These are phyloP conservation scores for Danio kyathit DNA, from an alignment of 2,797 vertebrate genomes.

Conservation along the genomic window DNA sequence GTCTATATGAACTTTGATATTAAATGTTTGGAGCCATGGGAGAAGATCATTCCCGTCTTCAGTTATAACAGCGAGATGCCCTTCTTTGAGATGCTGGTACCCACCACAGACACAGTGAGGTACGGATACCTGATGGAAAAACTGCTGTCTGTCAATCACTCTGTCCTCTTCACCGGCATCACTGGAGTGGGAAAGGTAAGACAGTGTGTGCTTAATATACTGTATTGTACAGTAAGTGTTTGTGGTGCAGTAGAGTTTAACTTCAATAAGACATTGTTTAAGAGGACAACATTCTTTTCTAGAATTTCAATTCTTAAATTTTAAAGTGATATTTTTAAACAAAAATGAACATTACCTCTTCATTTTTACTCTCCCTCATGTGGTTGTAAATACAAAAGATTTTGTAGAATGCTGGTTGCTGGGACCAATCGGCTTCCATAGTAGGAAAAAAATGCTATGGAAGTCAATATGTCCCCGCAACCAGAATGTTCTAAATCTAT, in stretches of 20 bases:
- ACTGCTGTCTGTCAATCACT: constrained; percentile 83
- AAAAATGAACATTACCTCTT: too few relatives aligned
- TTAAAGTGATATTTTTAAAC: too few relatives aligned
- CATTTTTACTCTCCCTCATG: too few relatives aligned
- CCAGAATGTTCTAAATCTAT: too few relatives aligned
- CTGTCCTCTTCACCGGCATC: constrained; percentile 86
- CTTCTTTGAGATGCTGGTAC: constrained; percentile 91
- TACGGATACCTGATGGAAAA: constrained; percentile 91
- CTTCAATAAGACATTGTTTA: too few relatives aligned
- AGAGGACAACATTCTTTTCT: too few relatives aligned
- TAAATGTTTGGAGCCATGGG: constrained; percentile 83
- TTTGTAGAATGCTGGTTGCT: too few relatives aligned
- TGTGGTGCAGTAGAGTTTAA: neutral
- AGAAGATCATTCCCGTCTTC: constrained; percentile 84
- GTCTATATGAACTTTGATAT: constrained; percentile 84
- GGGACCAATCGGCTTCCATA: too few relatives aligned
- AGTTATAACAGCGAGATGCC: constrained; percentile 80
- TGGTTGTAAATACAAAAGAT: too few relatives aligned
- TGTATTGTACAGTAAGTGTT: constrained; percentile 3
- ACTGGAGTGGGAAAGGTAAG: constrained; percentile 91
- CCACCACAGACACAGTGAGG: constrained; percentile 88
- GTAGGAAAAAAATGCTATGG: too few relatives aligned
- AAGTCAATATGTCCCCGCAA: too few relatives aligned
- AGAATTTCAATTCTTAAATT: too few relatives aligned
- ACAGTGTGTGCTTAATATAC: neutral